phyloP scores from a whole-genome alignment of 2,797 vertebrate genomes.

The Falco naumanni region DNA sequence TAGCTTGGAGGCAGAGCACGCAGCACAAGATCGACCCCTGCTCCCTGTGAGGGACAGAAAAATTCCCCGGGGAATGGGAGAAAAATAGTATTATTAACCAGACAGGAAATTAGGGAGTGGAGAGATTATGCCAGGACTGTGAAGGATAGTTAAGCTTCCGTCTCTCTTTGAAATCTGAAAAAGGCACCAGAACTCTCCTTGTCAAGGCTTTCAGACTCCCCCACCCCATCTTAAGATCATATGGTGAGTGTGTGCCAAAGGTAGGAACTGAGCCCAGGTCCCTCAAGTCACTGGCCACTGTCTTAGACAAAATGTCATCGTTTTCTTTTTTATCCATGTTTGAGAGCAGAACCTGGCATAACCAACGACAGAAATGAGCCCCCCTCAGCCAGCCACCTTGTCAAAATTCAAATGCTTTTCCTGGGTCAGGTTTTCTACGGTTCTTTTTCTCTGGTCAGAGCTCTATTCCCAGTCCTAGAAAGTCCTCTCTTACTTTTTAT shows the following conservation, averaged over 20 bases:
- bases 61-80: not conserved
- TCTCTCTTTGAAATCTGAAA: not conserved
- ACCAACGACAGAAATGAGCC: not conserved
- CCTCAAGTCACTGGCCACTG: not conserved
- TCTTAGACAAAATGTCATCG: not conserved
- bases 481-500: not conserved
- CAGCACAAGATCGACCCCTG: not conserved
- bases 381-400: not conserved
- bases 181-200: not conserved
- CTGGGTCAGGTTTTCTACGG: not conserved
- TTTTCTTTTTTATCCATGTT: not conserved
- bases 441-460: not conserved
- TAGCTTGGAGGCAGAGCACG: not conserved
- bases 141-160: not conserved
- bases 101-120: not conserved
- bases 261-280: not conserved
- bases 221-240: not conserved
- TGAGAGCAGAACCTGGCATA: not conserved
- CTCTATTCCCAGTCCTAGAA: not conserved
- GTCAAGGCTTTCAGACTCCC: not conserved
- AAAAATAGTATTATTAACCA: not conserved
- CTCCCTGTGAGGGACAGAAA: not conserved
- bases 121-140: not conserved
- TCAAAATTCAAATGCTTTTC: not conserved
- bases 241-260: not conserved